Conservation (phyloP, 2,888 invertebrate genomes). For the Coecobrya sp. region DNA sequence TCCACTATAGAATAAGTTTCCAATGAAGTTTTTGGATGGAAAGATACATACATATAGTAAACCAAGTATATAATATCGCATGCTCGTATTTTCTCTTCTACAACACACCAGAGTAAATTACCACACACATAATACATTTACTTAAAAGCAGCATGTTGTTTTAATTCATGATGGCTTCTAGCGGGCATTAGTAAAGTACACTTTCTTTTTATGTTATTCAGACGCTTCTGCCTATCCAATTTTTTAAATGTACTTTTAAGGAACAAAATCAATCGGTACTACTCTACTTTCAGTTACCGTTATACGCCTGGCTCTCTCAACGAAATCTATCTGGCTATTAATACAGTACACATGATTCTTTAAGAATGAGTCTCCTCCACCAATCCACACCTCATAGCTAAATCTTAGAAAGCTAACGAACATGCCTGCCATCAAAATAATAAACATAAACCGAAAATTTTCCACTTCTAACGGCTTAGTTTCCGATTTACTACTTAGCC, state of each 20-base stretch:
- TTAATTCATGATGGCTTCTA: background rate
- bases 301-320: background rate
- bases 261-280: slow-evolving; percentile 7
- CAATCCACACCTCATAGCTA: slow-evolving; percentile 24
- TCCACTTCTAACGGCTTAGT: slow-evolving; percentile 64
- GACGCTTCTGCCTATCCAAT: too few relatives aligned
- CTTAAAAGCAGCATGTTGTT: too few relatives aligned
- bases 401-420: slow-evolving; percentile 38
- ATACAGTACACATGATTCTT: background rate
- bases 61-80: too few relatives aligned
- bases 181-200: background rate
- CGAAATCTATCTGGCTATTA: background rate
- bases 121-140: too few relatives aligned
- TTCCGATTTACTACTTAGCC: slow-evolving; percentile 7
- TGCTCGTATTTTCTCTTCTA: too few relatives aligned
- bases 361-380: background rate
- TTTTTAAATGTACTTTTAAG: background rate
- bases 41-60: too few relatives aligned
- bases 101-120: too few relatives aligned
- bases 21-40: too few relatives aligned
- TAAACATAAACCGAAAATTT: slow-evolving; percentile 70
- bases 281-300: background rate
- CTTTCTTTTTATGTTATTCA: too few relatives aligned
- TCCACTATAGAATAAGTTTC: too few relatives aligned
- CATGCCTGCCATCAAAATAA: slow-evolving; percentile 15